Evolutionary conservation across 2,113 vertebrate genomes (phyloP), one percentile per base, ranked within the genome.

Genomic region (Myocastor coypus): DNA sequence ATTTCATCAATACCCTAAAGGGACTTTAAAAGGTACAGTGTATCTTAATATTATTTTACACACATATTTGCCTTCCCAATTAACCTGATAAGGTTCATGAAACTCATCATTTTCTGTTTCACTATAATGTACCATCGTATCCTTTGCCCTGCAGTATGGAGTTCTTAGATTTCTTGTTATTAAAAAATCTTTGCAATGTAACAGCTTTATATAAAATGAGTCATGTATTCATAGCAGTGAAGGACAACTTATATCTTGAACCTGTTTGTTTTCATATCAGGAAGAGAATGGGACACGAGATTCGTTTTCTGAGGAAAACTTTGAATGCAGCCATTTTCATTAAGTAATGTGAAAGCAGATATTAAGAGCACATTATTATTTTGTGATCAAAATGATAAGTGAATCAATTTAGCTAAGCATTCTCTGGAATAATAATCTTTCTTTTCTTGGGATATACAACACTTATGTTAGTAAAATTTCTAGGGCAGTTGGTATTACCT

Each of bases 291-390:
- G 11, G 32, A 1, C 30, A 63, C 59, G 40, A 92, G 13, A 26
- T 78, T 26, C 94, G 94, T 87, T 92, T 95, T 84, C 68, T 17
- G 50, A 80, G 93, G 32, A 81, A 61, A 42, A 28, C 63, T 85
- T 92, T 87, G 63, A 84, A 85, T 10, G 55, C 34, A 82, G 37
- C 17, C 37, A 55, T 92, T 96, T 50, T 89, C 26, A 71, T 83
- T 84, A 96, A 94, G 94, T 86, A 96, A 95, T 92, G 26, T 94
- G 24, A 40, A 90, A 75, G 63, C 73, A 91, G 37, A 11, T 66
- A n/a, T n/a, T 91, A 87, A 96, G 73, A 81, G 28, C 24, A 61
- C 11, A 10, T 55, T 50, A 52, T 4, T 50, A 24, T 89, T 89
- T 87, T 95, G 30, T 77, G 0, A 75, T 42, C 71, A 68, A 92